A percentile compares a stretch with the other conserved stretches of the same genome.
These are phyloP conservation scores for Drosophila demipolita DNA, from an alignment of 2,888 invertebrate species.

Conservation along the genomic window DNA sequence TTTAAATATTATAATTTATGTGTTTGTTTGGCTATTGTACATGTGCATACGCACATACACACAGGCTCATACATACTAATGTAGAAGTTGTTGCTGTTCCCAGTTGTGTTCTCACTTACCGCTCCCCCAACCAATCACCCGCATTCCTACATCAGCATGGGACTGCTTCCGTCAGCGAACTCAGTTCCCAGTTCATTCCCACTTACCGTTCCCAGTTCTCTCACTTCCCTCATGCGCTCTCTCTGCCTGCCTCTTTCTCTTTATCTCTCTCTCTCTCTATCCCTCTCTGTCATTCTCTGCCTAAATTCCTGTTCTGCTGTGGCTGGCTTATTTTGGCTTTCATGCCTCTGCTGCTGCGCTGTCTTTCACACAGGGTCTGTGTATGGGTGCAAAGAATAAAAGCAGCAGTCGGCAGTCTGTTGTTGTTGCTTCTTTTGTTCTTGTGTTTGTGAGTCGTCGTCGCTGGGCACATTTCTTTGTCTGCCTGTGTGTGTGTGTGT, in stretches of 20 bases:
- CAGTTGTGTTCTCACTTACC: constrained; percentile 16
- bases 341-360: constrained; percentile 51
- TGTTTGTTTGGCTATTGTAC: constrained; percentile 77
- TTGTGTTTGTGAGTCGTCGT: constrained; percentile 53
- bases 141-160: constrained; percentile 33
- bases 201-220: constrained; percentile 58
- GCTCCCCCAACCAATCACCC: constrained; percentile 27
- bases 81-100: constrained; percentile 24
- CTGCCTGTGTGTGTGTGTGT: constrained; percentile 27
- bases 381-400: constrained; percentile 65
- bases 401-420: constrained; percentile 50
- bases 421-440: constrained; percentile 56
- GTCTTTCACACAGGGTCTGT: constrained; percentile 53
- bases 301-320: constrained; percentile 70
- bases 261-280: constrained; percentile 2
- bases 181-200: constrained; percentile 67
- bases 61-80: constrained; percentile 21
- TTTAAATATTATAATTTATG: constrained; percentile 81
- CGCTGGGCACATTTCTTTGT: constrained; percentile 49
- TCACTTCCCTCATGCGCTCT: constrained; percentile 9
- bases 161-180: constrained; percentile 65
- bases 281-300: constrained; percentile 21
- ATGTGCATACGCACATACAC: constrained; percentile 9
- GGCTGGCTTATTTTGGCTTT: constrained; percentile 76
- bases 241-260: constrained; percentile 8